These are phyloP conservation scores for Formica aserva DNA, from an alignment of 2,888 invertebrate genomes.

Conservation along the genomic window DNA sequence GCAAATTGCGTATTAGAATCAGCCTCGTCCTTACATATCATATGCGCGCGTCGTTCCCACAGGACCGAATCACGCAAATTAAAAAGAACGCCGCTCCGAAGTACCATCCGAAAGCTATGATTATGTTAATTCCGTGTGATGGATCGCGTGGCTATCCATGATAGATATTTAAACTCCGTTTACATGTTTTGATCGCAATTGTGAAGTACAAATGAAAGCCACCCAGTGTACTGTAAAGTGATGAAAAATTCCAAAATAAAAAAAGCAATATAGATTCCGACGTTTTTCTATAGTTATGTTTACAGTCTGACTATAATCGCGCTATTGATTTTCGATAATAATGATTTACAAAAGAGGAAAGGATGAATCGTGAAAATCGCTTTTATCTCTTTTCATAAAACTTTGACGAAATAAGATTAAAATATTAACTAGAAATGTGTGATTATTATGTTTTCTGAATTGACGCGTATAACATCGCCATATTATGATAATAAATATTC, in stretches of 20 bases:
- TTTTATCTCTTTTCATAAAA: not conserved
- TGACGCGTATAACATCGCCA: not conserved
- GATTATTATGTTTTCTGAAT: not conserved
- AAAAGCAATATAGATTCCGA: not conserved
- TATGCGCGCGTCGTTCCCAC: slow-evolving; percentile 35
- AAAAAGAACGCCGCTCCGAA: slow-evolving; percentile 1
- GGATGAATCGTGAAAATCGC: not conserved
- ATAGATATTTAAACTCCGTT: slow-evolving; percentile 24
- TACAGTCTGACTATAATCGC: not conserved
- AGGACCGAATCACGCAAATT: slow-evolving; percentile 39
- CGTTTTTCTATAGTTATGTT: not conserved
- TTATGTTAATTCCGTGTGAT: slow-evolving; percentile 22
- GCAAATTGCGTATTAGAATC: slow-evolving; percentile 40
- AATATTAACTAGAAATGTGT: not conserved
- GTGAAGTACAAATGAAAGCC: not conserved
- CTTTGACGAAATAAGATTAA: not conserved
- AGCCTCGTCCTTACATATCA: slow-evolving; percentile 15
- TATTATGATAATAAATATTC: slow-evolving; percentile 24
- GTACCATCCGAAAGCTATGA: slow-evolving; percentile 12
- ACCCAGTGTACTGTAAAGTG: not conserved
- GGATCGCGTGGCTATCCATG: not conserved
- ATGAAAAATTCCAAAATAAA: not conserved
- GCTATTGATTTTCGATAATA: not conserved
- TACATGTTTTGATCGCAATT: not conserved
- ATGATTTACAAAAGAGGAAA: slow-evolving; percentile 10